Conservation (phyloP, 2,113 vertebrate genomes). For the Sciurus niger region DNA sequence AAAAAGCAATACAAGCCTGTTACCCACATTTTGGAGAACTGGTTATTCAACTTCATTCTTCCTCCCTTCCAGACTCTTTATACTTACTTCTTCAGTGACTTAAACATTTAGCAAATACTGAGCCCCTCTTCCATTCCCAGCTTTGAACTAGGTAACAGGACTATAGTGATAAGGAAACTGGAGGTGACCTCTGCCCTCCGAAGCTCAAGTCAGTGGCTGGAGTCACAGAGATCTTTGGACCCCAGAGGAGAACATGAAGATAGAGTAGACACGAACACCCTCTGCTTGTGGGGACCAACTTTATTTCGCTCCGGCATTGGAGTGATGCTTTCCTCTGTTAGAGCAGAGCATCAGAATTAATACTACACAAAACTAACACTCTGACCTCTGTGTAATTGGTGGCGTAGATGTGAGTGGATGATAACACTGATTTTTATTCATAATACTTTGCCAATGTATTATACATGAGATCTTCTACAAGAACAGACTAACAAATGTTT, state of each 20-base stretch:
- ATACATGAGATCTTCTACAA: not conserved
- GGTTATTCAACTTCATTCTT: not conserved
- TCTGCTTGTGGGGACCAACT: too few species aligned
- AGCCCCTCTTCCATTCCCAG: not conserved
- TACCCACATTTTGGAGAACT: slow-evolving; percentile 33
- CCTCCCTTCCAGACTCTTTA: not conserved
- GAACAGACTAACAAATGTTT: not conserved
- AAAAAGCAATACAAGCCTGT: not conserved
- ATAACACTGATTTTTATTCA: not conserved
- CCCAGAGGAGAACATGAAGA: not conserved
- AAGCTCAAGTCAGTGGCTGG: not conserved
- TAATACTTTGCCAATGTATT: not conserved
- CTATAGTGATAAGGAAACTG: not conserved
- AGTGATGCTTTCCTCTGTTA: not conserved
- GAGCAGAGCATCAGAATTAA: not conserved
- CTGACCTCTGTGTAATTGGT: not conserved
- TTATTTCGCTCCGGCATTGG: not conserved
- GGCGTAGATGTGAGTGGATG: not conserved
- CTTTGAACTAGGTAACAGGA: not conserved
- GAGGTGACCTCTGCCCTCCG: not conserved
- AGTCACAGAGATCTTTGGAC: not conserved
- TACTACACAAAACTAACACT: not conserved
- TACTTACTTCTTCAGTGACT: not conserved
- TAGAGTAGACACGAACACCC: not conserved
- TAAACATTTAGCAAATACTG: not conserved